phyloP scores from a whole-genome alignment of 2,113 vertebrate genomes.

The Phrynocephalus versicolor region DNA sequence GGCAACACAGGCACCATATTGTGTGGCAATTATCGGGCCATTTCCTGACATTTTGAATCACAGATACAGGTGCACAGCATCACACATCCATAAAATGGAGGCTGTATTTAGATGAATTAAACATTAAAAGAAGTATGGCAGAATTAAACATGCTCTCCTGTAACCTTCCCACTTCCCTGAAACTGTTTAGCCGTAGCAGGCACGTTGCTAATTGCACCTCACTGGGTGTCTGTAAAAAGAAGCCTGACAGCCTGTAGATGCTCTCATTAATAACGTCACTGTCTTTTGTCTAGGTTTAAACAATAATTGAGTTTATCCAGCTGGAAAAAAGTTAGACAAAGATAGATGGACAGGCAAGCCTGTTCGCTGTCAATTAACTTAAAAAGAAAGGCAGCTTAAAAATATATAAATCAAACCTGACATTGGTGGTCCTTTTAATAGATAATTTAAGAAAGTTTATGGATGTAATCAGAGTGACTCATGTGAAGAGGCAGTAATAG shows the following conservation, averaged over 20 bases:
- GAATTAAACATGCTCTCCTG: conserved; percentile 35
- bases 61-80: too few relatives aligned
- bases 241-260: conserved; percentile 57
- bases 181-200: conserved; percentile 51
- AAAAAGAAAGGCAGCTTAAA: conserved; percentile 53
- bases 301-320: conserved; percentile 68
- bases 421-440: conserved; percentile 49
- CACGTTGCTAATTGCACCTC: conserved; percentile 67
- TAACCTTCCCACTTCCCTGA: conserved; percentile 29
- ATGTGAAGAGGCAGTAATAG: conserved; percentile 25
- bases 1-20: too few relatives aligned
- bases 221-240: conserved; percentile 61
- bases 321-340: conserved; percentile 72
- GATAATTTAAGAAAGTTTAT: conserved; percentile 56
- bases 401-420: conserved; percentile 58
- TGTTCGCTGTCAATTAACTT: conserved; percentile 69
- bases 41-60: too few relatives aligned
- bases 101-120: conserved; percentile 25
- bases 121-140: conserved; percentile 30
- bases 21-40: too few relatives aligned
- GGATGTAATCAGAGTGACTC: conserved; percentile 50
- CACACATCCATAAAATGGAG: too few relatives aligned
- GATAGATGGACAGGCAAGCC: conserved; percentile 61
- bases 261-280: conserved; percentile 72
- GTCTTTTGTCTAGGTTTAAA: conserved; percentile 67